A percentile compares a stretch with the other conserved stretches of the same genome.
These are phyloP conservation scores for Cephus rjabovi DNA, from an alignment of 2,888 invertebrate genomes.

Conservation along the genomic window DNA sequence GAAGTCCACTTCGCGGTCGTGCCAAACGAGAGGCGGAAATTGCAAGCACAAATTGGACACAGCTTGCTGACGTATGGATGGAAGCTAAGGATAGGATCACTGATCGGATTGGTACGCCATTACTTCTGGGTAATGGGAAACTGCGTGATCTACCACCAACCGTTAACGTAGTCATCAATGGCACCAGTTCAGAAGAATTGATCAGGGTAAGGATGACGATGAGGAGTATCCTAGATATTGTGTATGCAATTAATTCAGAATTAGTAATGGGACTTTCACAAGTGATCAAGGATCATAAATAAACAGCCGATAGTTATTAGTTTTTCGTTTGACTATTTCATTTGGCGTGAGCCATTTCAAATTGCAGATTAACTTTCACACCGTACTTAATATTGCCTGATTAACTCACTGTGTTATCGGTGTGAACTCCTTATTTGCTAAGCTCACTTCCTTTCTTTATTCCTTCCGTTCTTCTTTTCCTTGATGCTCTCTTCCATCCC, in stretches of 20 bases:
- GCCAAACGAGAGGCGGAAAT: conserved; percentile 46
- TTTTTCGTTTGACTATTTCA: too few relatives aligned
- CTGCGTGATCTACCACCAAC: conserved; percentile 49
- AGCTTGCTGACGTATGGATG: conserved; percentile 58
- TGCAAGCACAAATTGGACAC: conserved; percentile 55
- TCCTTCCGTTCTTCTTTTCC: conserved; percentile 20
- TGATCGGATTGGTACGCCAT: conserved; percentile 45
- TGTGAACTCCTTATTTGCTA: background rate
- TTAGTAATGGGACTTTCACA: too few relatives aligned
- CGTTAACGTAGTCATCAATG: conserved; percentile 35
- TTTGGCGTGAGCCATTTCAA: too few relatives aligned
- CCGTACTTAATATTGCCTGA: too few relatives aligned
- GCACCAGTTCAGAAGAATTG: conserved; percentile 41
- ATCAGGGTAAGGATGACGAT: conserved; percentile 36
- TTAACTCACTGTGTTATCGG: too few relatives aligned
- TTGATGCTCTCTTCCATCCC: too few relatives aligned
- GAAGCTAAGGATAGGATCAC: conserved; percentile 41
- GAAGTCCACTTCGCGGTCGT: conserved; percentile 40
- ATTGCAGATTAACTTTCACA: conserved; percentile 18
- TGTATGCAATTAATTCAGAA: too few relatives aligned
- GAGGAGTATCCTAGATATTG: too few relatives aligned
- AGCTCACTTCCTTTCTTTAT: conserved; percentile 19
- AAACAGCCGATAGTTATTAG: too few relatives aligned
- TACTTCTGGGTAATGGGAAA: conserved; percentile 46
- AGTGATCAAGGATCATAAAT: too few relatives aligned